Conservation (phyloP, 2,888 invertebrate species). For the Geotrupes spiniger region DNA sequence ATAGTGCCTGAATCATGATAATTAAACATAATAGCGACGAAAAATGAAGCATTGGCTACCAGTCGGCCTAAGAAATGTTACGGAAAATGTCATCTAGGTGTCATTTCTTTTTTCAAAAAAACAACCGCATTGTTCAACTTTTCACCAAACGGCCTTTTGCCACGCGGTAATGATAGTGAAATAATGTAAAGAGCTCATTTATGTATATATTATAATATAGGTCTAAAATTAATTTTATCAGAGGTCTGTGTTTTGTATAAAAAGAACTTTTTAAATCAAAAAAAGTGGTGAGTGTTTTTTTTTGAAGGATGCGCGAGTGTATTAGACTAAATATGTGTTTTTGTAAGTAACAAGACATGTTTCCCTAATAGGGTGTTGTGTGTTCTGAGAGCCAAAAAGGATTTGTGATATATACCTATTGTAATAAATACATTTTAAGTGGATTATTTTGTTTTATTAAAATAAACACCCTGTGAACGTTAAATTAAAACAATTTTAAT, state of each 20-base stretch:
- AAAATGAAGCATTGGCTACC: constrained; percentile 7
- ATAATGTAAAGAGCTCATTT: constrained; percentile 45
- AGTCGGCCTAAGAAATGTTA: constrained; percentile 20
- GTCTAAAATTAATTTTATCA: constrained; percentile 47
- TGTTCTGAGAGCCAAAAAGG: constrained; percentile 70
- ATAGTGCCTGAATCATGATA: constrained; percentile 46
- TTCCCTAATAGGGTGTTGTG: constrained; percentile 58
- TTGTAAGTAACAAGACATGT: constrained; percentile 46
- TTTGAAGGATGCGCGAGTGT: constrained; percentile 35
- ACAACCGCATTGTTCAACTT: constrained; percentile 17
- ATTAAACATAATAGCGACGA: constrained; percentile 10
- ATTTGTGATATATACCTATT: constrained; percentile 73
- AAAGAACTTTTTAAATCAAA: constrained; percentile 28
- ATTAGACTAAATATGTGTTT: constrained; percentile 45
- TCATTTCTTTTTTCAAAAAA: not conserved
- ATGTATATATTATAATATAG: constrained; percentile 38
- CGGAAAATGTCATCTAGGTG: constrained; percentile 2
- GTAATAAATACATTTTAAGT: constrained; percentile 49
- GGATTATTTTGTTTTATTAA: constrained; percentile 33
- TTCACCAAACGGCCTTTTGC: constrained; percentile 27
- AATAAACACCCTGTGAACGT: no score
- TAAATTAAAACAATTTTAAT: no score
- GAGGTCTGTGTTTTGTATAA: constrained; percentile 47
- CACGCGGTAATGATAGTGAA: constrained; percentile 37
- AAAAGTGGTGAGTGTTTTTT: constrained; percentile 43